Conservation (phyloP, 2,888 invertebrate species). For the Drosophila fungiperda region DNA sequence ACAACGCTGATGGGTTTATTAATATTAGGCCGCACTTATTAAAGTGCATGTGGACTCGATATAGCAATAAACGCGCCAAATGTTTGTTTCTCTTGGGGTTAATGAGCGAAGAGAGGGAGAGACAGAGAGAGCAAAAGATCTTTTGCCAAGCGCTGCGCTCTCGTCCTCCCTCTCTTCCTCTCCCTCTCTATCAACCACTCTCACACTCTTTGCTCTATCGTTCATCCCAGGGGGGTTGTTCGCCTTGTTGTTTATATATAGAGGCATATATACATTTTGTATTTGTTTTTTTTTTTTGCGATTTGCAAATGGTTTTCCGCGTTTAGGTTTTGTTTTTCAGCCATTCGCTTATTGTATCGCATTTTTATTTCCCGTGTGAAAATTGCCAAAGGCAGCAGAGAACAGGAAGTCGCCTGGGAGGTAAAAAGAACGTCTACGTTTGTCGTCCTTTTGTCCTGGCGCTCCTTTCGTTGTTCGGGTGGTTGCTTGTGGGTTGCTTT, state of each 20-base stretch:
- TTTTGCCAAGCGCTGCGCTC: not conserved
- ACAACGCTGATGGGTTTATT: slow-evolving; percentile 72
- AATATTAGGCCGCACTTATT: slow-evolving; percentile 60
- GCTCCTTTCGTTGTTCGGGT: slow-evolving; percentile 25
- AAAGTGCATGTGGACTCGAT: slow-evolving; percentile 49
- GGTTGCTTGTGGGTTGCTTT: slow-evolving; percentile 46
- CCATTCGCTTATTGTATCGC: slow-evolving; percentile 73
- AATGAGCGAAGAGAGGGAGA: slow-evolving; percentile 41
- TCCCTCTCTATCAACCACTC: not conserved
- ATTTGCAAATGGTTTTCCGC: slow-evolving; percentile 81
- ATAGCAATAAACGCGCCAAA: slow-evolving; percentile 55
- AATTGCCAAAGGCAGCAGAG: slow-evolving; percentile 63
- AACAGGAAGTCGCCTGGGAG: slow-evolving; percentile 62
- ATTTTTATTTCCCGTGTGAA: slow-evolving; percentile 80
- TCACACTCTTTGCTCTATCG: not conserved
- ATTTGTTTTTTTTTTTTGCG: slow-evolving; percentile 41
- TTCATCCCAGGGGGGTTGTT: slow-evolving; percentile 60
- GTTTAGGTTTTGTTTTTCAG: slow-evolving; percentile 78
- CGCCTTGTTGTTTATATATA: slow-evolving; percentile 11
- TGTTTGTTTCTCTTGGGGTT: slow-evolving; percentile 73
- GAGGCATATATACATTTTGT: slow-evolving; percentile 1
- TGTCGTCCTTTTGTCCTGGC: slow-evolving; percentile 25
- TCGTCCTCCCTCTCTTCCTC: not conserved
- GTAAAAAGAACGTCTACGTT: slow-evolving; percentile 48
- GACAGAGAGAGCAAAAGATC: not conserved